A percentile compares a stretch with the other conserved stretches of the same genome.
Evolutionary conservation across 2,797 vertebrate species (phyloP).

Genomic region (Dallia pectoralis): DNA sequence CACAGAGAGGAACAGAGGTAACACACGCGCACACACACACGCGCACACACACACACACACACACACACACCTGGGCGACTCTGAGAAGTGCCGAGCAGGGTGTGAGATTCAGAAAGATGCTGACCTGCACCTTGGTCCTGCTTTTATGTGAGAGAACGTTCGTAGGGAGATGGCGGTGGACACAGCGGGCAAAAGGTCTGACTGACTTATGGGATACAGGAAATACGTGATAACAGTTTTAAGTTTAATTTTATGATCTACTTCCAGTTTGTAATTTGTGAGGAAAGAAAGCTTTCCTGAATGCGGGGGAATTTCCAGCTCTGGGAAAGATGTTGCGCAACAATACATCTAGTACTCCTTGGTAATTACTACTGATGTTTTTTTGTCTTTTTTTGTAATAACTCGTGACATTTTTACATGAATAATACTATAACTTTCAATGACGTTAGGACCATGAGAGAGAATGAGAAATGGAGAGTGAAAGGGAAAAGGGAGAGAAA

Average conservation of each 20-base stretch:
- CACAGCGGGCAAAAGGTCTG: background rate
- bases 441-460: too few species aligned
- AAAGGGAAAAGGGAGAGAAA: too few species aligned
- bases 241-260: background rate
- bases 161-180: background rate
- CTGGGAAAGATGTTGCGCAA: background rate
- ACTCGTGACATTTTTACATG: background rate
- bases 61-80: background rate
- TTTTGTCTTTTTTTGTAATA: background rate
- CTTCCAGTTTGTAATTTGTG: background rate
- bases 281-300: too few species aligned
- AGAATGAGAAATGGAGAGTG: too few species aligned
- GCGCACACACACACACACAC: background rate
- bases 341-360: background rate
- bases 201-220: background rate
- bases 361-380: background rate
- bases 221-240: background rate
- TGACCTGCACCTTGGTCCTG: slow-evolving; percentile 5
- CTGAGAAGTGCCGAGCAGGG: background rate
- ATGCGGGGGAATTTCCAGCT: background rate
- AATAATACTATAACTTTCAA: background rate
- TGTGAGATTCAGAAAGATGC: background rate
- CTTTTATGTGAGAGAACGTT: background rate
- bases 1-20: background rate
- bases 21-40: slow-evolving; percentile 10